These are phyloP conservation scores for Pachymerium ferrugineum DNA, from an alignment of 2,888 invertebrate species.

Conservation along the genomic window DNA sequence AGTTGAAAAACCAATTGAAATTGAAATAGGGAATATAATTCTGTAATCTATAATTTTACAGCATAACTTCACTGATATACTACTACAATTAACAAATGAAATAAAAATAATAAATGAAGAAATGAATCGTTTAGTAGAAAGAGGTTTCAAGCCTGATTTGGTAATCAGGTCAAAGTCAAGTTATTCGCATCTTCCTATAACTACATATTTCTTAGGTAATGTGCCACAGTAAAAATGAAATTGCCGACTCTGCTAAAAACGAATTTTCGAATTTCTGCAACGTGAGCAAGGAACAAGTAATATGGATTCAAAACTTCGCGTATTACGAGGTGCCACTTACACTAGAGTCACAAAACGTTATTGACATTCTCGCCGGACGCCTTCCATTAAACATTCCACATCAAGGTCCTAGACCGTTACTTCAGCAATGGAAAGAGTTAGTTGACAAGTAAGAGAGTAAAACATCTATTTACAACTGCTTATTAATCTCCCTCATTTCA, in stretches of 20 bases:
- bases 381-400: conserved; percentile 63
- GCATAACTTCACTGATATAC: too few species aligned
- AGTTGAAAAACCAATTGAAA: too few species aligned
- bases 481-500: conserved; percentile 39
- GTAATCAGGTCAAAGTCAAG: conserved; percentile 42
- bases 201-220: conserved; percentile 64
- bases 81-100: too few species aligned
- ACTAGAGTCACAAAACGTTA: conserved; percentile 84
- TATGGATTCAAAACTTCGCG: conserved; percentile 89
- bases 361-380: conserved; percentile 74
- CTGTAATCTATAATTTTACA: too few species aligned
- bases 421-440: conserved; percentile 84
- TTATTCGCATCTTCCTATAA: conserved; percentile 19
- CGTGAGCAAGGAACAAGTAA: conserved; percentile 86
- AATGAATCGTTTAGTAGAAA: conserved; percentile 75
- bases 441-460: conserved; percentile 58
- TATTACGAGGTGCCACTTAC: conserved; percentile 93
- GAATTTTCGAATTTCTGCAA: conserved; percentile 97
- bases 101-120: too few species aligned
- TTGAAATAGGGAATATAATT: too few species aligned
- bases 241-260: conserved; percentile 75
- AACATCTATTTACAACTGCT: conserved; percentile 6
- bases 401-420: conserved; percentile 62
- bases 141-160: conserved; percentile 90
- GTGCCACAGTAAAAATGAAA: conserved; percentile 81